Percentiles rank a stretch among this genome's conserved stretches.
Conservation (phyloP, 2,797 vertebrate genomes). For the Sebastes vulpes region DNA sequence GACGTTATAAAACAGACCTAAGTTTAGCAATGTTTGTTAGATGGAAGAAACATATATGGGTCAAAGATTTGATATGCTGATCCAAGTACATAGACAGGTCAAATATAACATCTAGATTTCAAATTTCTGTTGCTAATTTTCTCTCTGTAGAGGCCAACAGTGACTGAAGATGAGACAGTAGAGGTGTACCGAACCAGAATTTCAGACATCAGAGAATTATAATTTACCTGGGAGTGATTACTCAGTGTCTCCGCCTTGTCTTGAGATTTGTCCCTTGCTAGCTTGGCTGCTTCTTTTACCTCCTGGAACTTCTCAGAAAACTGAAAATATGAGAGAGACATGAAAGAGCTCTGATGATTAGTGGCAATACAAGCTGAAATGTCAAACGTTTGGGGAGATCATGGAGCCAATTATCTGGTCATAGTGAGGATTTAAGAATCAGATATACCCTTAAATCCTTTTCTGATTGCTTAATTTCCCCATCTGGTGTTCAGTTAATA, state of each 20-base stretch:
- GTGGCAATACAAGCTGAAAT: background rate
- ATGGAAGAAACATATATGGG: background rate
- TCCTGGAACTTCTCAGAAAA: conserved; percentile 99
- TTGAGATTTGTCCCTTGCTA: conserved; percentile 94
- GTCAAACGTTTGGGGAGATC: background rate
- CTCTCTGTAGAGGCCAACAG: background rate
- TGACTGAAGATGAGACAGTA: background rate
- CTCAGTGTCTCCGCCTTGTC: conserved; percentile 94
- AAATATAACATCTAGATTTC: too few species aligned
- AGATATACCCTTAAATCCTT: background rate
- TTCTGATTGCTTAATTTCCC: background rate
- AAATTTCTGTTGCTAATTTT: background rate
- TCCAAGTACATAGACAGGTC: background rate
- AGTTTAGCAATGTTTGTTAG: background rate
- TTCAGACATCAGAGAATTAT: conserved; percentile 7
- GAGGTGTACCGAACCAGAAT: conserved; percentile 12
- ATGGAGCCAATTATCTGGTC: conserved; percentile 8
- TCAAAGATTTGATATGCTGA: background rate
- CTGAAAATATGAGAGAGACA: conserved; percentile 73
- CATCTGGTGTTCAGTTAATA: background rate
- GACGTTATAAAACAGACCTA: background rate
- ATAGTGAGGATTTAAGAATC: background rate
- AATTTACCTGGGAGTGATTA: conserved; percentile 93
- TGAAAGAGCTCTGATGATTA: conserved; percentile 8
- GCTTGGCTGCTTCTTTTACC: conserved; percentile 94